Percentiles rank a stretch among this genome's conserved stretches.
These are phyloP conservation scores for Micromys minutus DNA, from an alignment of 2,113 vertebrate species.

Conservation along the genomic window DNA sequence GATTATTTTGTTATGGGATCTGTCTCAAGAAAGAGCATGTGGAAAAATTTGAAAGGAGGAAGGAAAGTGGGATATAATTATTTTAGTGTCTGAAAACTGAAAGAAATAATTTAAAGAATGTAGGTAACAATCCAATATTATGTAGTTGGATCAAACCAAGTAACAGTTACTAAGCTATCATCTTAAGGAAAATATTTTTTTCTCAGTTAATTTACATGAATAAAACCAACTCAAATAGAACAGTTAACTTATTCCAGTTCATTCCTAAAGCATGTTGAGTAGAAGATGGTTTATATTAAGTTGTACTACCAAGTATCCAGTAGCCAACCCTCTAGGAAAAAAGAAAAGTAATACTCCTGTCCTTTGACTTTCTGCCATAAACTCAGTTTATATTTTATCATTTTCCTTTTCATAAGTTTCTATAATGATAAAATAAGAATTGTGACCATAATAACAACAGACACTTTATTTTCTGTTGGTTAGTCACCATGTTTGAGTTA, in stretches of 20 bases:
- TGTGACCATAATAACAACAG: neutral
- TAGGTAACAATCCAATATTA: neutral
- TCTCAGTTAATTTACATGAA: neutral
- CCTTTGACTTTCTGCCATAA: slow-evolving; percentile 6
- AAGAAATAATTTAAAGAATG: neutral
- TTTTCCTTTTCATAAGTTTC: neutral
- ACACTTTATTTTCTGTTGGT: neutral
- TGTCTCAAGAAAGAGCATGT: neutral
- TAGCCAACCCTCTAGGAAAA: neutral
- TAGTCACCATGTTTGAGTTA: neutral
- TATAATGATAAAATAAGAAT: neutral
- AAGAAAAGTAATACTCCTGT: neutral
- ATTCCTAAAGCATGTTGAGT: neutral
- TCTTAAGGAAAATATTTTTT: slow-evolving; percentile 26
- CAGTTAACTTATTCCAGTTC: neutral
- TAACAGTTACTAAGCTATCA: neutral
- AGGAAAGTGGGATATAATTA: neutral
- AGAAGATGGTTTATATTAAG: neutral
- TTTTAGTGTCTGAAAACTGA: neutral
- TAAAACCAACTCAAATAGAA: neutral
- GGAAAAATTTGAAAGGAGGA: neutral
- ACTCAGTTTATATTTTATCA: neutral
- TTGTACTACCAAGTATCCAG: neutral
- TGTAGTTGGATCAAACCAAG: slow-evolving; percentile 4
- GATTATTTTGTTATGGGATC: neutral